Evolutionary conservation across 92 coral and sea anemone genomes (phyloP).

Genomic region (Palythoa grandis): DNA sequence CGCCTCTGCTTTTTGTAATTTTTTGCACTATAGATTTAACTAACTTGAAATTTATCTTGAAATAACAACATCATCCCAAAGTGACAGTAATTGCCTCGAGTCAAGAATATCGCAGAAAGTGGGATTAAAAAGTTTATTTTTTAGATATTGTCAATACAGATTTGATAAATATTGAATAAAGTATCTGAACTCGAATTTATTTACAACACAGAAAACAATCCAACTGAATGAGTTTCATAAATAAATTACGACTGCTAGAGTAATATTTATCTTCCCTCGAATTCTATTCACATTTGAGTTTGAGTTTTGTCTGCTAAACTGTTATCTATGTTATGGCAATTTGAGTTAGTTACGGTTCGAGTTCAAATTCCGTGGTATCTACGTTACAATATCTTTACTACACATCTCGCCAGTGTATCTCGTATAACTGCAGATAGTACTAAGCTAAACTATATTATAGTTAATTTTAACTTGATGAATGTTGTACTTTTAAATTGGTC

Average conservation of each 20-base stretch:
- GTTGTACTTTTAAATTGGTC: constrained; percentile 14
- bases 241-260: constrained; percentile 33
- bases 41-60: constrained; percentile 7
- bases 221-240: constrained; percentile 24
- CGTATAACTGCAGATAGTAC: not conserved
- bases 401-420: not conserved
- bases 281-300: not conserved
- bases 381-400: too few relatives aligned
- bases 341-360: too few relatives aligned
- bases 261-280: not conserved
- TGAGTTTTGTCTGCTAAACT: not conserved
- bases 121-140: not conserved
- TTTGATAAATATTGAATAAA: constrained; percentile 39
- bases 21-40: not conserved
- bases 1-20: not conserved
- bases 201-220: constrained; percentile 16
- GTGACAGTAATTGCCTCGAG: not conserved
- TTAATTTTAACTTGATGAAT: constrained; percentile 18
- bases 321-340: too few relatives aligned
- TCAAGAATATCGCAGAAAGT: not conserved
- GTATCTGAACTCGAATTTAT: constrained; percentile 4
- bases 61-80: not conserved
- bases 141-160: constrained; percentile 5
- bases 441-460: not conserved
- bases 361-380: too few relatives aligned